Evolutionary conservation across 2,113 vertebrate genomes (phyloP), one percentile per base, ranked within the genome.

Genomic region (Mastomys coucha): DNA sequence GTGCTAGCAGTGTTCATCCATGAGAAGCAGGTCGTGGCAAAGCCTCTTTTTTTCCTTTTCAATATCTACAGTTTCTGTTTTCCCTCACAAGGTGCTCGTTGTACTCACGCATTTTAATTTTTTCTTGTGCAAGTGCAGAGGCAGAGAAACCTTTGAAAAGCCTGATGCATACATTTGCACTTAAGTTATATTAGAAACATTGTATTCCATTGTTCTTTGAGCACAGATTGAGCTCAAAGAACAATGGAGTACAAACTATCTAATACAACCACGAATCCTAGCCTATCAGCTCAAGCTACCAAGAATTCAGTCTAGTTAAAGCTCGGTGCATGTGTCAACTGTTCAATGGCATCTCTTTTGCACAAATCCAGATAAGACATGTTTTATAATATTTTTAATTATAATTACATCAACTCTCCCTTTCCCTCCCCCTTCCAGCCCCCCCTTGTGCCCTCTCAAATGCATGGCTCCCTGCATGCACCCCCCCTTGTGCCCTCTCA

Each of bases 301-400:
- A 7, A 82, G 65, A 70, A 80, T 86, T 93, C 95, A 87, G 60
- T 56, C 78, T 69, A n/a, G 22, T 36, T 93, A 49, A n/a, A 92
- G 73, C 51, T 26, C 2, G 7, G 60, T 73, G 42, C 56, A 56
- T 84, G 28, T 31, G 28, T 58, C 51, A 96, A 65, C 14, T 33
- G n/a, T 76, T 88, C 91, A 88, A 1, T 56, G 60, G 10, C 7
- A 58, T 58, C 82, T 70, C 56, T n/a, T 39, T 88, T 92, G 65
- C 19, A 19, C 77, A 96, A 87, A 94, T 53, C 45, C 88, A 91
- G 8, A 73, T 24, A 80, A 65, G n/a, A 63, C n/a, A 91, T 60
- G 31, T 76, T 96, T 93, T 80, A 51, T 56, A 80, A 2, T 36
- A 20, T n/a, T 33, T 22, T 36, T 56, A n/a, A 80, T 80, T 53